Base-by-base conservation (phyloP, 2,797 vertebrate species). In the Phoxinus dragarum region DNA sequence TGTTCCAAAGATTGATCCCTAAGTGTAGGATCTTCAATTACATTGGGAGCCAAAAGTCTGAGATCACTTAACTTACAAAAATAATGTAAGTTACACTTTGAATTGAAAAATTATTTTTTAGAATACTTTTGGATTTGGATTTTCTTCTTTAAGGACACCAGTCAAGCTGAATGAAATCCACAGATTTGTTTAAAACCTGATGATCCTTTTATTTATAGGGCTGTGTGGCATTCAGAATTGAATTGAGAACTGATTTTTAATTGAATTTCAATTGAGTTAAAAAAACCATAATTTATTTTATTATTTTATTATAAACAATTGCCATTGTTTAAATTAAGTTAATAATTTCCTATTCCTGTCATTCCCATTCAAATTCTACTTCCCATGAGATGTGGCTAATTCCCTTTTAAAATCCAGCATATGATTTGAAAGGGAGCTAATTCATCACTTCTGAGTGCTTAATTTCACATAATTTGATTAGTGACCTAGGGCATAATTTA, bases 1-100 rank as follows among this genome's bases (percentile, higher is more conserved):
- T 59, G 67, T 81, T 81, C 9, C 16, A 71, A 69, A 44, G 19
- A 82, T 36, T 49, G 81, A 36, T 59, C 5, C 38, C 6, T 81
- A 49, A 47, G 9, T 44, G n/a, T 27, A 64, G 56, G n/a, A 61
- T 31, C 59, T 44, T 64, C 40, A 64, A 42, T 79, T 64, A 34
- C 17, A 79, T 23, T 34, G 36, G 67, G 3, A 27, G 16, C 9
- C 36, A 59, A 81, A 38, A 17, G n/a, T 42, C 49, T 71, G 38
- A 64, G 52, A 59, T 66, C 14, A 34, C 14, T 6, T 66, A 6
- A 14, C 19, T 42, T 27, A 27, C 27, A 16, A 31, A 49, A 49
- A 19, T 3, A 1, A 49, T 31, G 31, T 2, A 47, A 8, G 27
- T 17, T 44, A 49, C 47, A 17, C 0, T 0, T 47, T 31, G 14